Base-by-base conservation (phyloP, 2,113 vertebrate genomes). In the Lipophrys pholis region DNA sequence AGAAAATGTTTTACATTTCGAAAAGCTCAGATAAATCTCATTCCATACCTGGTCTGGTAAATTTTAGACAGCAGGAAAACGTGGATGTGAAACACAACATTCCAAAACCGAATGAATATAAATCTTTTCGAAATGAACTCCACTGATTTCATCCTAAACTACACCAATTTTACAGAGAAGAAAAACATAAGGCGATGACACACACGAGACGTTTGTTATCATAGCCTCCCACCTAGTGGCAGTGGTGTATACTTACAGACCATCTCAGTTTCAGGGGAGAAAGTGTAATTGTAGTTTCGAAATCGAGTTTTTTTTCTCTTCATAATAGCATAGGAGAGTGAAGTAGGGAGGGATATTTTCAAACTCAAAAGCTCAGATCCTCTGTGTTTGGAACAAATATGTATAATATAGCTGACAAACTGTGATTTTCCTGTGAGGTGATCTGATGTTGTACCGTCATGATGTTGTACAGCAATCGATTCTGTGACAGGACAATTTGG, bases 161-260 rank as follows among this genome's bases (percentile, higher is more conserved):
- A 16, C 8, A 40, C 12, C 38, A 10, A 39, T 6, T 45, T 14
- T 21, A 55, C 45, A 60, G 1, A 49, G 3, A 8, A 35, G 48
- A 58, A 14, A 59, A 1, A 6, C 35, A 6, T 35, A 9, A 56
- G 43, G 0, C 53, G 14, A 54, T 43, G 50, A 36, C 21, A n/a
- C 48, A 7, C 2, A 5, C 2, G 1, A 64, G 11, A 16, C 6
- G 48, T 82, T 48, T 57, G 49, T 85, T 62, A 81, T 54, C 39
- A 12, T 45, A 84, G 62, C 39, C 79, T 69, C 10, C 83, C 90
- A 91, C 62, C 86, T 84, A 86, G 86, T 89, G 90, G 84, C 40
- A n/a, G 5, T 46, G 42, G 11, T 63, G 2, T 48, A 12, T 41
- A 56, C 11, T 6, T 48, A 11, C 62, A 67, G 14, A 58, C 14